Base-by-base conservation (phyloP, 2,888 invertebrate genomes). In the Drosophila kanekoi region DNA sequence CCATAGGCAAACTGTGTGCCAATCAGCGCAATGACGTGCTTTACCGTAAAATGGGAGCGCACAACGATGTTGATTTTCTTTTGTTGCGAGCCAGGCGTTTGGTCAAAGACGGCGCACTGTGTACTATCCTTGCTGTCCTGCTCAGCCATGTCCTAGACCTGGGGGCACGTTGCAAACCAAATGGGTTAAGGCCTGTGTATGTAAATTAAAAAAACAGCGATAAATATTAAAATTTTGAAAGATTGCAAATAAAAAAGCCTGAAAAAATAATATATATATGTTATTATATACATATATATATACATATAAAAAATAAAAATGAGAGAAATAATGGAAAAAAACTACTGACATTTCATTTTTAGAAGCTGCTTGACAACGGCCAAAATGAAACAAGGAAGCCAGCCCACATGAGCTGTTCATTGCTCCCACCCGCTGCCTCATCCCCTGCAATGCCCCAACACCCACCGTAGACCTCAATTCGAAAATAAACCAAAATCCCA, bases 51-150 rank as follows among this genome's bases (percentile, higher is more conserved):
- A 23, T 84, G 84, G 28, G 90, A 85, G 14, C 92, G 90, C 8
- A 92, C 92, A 28, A 92, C 89, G 43, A 93, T 79, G 67, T 82
- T 91, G 57, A 92, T 91, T 82, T 91, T 93, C 72, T 91, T 92
- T 57, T 91, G 90, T 62, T 90, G 90, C 32, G 92, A 90, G 53
- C 88, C 85, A 33, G 92, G 92, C 59, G 91, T 91, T 75, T 90
- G 92, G 74, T 93, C 92, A 70, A 88, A 86, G 45, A 92, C 91
- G 45, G 89, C 91, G 76, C 92, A 92, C 69, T 91, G 90, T 66
- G 90, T 88, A 41, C 43, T 83, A 51, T 89, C 89, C 66, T 77
- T 89, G 23, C 51, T 67, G 11, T 44, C 59, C 57, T 68, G 56
- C 35, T 79, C 79, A 41, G 79, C 49, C 79, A 76, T 76, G 13